These are phyloP conservation scores for Pelodiscus sinensis DNA, from an alignment of 2,113 vertebrate genomes.

Conservation along the genomic window DNA sequence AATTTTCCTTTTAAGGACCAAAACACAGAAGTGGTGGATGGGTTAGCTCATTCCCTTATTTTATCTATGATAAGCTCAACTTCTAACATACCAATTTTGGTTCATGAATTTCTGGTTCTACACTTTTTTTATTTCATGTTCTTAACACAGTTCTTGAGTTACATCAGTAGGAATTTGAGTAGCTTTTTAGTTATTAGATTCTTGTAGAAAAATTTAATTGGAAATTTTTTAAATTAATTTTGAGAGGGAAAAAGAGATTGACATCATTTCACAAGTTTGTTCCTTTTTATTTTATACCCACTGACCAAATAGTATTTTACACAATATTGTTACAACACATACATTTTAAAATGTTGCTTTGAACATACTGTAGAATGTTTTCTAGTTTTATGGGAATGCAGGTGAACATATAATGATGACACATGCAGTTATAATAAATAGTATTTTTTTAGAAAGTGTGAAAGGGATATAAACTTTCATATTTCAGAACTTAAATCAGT, in stretches of 20 bases:
- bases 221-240: background rate
- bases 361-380: background rate
- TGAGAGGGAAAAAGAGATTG: background rate
- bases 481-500: background rate
- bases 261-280: background rate
- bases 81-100: background rate
- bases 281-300: background rate
- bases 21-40: background rate
- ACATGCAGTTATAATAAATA: background rate
- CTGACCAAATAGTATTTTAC: background rate
- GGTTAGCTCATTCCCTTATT: background rate
- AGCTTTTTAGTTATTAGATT: background rate
- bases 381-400: background rate
- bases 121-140: background rate
- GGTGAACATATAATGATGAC: background rate
- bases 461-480: background rate
- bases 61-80: background rate
- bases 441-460: background rate
- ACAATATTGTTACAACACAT: background rate
- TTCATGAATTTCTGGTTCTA: background rate
- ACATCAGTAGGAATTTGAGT: background rate
- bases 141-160: background rate
- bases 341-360: background rate
- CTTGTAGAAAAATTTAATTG: background rate
- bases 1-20: background rate